A percentile compares a stretch with the other conserved stretches of the same genome.
Evolutionary conservation across 64 coral and sea anemone genomes (phyloP).

Genomic region (Dendrophyllia cribrosa): DNA sequence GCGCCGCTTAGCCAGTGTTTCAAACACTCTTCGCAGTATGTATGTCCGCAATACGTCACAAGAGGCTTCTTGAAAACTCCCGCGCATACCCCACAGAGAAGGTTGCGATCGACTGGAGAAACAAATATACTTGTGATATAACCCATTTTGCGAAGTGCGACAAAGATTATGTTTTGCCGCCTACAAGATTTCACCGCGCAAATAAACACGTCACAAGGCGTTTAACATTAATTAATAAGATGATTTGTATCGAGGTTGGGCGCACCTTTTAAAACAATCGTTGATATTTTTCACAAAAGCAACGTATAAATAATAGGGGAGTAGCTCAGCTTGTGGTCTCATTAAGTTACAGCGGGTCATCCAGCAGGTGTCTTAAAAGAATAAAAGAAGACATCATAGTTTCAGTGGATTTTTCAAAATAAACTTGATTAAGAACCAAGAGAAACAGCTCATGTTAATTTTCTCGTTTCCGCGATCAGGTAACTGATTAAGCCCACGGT

Average conservation of each 20-base stretch:
- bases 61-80: slow-evolving; percentile 84
- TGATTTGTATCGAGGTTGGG: not conserved
- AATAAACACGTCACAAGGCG: not conserved
- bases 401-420: too few species aligned
- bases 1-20: slow-evolving; percentile 26
- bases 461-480: too few species aligned
- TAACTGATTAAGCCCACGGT: too few species aligned
- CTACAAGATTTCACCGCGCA: not conserved
- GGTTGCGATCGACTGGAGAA: slow-evolving; percentile 67
- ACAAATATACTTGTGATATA: slow-evolving; percentile 73
- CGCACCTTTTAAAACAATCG: slow-evolving; percentile 5
- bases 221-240: not conserved
- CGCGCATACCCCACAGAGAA: slow-evolving; percentile 87
- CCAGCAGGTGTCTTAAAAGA: slow-evolving; percentile 9
- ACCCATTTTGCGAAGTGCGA: slow-evolving; percentile 63
- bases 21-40: slow-evolving; percentile 86
- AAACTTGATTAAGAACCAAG: too few species aligned
- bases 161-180: not conserved
- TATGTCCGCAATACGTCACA: slow-evolving; percentile 80
- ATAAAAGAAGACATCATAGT: too few species aligned
- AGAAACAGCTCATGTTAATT: too few species aligned
- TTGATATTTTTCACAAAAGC: not conserved
- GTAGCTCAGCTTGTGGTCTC: slow-evolving; percentile 5
- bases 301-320: not conserved
- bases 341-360: not conserved